These are phyloP conservation scores for Bradypodion pumilum DNA, from an alignment of 2,797 vertebrate species.

Conservation along the genomic window DNA sequence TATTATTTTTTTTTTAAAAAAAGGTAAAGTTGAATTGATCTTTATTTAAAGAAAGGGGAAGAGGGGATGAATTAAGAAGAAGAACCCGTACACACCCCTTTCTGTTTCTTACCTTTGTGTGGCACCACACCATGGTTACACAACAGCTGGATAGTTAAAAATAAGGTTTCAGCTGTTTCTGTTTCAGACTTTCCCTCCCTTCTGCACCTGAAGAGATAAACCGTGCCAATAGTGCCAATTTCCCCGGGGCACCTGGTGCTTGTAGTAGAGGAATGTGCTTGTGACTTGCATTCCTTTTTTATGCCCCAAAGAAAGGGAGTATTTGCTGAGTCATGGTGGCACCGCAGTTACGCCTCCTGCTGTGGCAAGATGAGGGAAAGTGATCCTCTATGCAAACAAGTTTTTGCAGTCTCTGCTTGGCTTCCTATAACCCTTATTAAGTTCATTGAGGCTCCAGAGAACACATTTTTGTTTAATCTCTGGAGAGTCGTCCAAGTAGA, in stretches of 20 bases:
- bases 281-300: neutral
- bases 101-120: neutral
- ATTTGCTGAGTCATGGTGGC: constrained; percentile 32
- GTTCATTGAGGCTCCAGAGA: no score
- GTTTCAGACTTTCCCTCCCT: neutral
- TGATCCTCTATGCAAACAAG: constrained; percentile 1
- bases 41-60: no score
- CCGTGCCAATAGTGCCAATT: neutral
- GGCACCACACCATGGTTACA: neutral
- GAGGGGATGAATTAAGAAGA: no score
- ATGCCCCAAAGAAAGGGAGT: neutral
- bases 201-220: no score
- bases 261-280: neutral
- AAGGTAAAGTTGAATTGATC: no score
- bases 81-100: neutral
- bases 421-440: neutral
- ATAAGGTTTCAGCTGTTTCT: neutral
- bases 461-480: neutral
- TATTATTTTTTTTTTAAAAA: neutral
- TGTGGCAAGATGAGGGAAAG: neutral
- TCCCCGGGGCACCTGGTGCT: neutral
- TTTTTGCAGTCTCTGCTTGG: neutral
- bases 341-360: neutral
- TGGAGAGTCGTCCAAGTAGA: neutral
- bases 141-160: neutral